These are phyloP conservation scores for Leptura quadrifasciata DNA, from an alignment of 2,888 invertebrate species.

Conservation along the genomic window DNA sequence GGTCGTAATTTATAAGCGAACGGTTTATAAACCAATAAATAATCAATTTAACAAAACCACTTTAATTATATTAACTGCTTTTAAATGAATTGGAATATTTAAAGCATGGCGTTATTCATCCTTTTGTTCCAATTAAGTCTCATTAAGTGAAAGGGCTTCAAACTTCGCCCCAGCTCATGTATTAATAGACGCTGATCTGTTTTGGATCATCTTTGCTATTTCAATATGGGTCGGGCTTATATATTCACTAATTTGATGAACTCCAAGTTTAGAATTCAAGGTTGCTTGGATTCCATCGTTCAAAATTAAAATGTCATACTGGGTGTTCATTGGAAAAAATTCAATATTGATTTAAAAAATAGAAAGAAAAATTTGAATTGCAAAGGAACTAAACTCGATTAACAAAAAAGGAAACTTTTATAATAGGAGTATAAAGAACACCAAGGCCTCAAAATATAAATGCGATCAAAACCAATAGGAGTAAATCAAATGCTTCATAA, in stretches of 20 bases:
- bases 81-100: slow-evolving; percentile 37
- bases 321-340: neutral
- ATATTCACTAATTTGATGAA: slow-evolving; percentile 7
- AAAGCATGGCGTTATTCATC: slow-evolving; percentile 17
- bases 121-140: slow-evolving; percentile 34
- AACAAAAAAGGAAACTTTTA: too few relatives aligned
- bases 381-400: too few relatives aligned
- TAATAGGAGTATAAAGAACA: too few relatives aligned
- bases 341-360: too few relatives aligned
- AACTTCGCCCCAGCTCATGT: neutral
- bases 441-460: too few relatives aligned
- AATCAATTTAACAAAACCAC: slow-evolving; percentile 33
- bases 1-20: slow-evolving; percentile 35
- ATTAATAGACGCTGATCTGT: slow-evolving; percentile 31
- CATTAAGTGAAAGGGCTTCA: slow-evolving; percentile 21
- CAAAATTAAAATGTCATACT: slow-evolving; percentile 16
- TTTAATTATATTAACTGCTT: slow-evolving; percentile 30
- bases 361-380: too few relatives aligned
- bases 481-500: too few relatives aligned
- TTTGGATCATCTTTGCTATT: slow-evolving; percentile 35
- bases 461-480: too few relatives aligned
- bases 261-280: neutral
- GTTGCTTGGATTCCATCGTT: slow-evolving; percentile 28
- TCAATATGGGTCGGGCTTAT: slow-evolving; percentile 16
- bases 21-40: slow-evolving; percentile 38